Percentiles rank a stretch among this genome's conserved stretches.
Evolutionary conservation across 2,113 vertebrate species (phyloP).

Genomic region (Athene noctua): DNA sequence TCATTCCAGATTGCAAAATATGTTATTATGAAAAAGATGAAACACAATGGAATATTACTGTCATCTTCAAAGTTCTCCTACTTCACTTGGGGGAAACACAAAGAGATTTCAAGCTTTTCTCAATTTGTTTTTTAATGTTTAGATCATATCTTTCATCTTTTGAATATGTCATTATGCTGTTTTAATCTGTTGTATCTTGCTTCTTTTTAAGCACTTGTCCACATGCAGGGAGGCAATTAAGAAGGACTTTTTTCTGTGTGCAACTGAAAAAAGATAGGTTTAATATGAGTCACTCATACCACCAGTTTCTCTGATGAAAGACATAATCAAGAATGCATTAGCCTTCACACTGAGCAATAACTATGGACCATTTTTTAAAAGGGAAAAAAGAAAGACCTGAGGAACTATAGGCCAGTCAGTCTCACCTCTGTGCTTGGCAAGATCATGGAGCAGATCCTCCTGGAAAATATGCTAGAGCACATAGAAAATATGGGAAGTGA

Average conservation of each 20-base stretch:
- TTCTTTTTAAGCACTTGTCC: conserved; percentile 22
- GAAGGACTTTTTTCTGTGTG: not conserved
- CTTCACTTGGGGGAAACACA: not conserved
- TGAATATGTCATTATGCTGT: not conserved
- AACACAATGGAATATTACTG: not conserved
- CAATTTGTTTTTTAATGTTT: not conserved
- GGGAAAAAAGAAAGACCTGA: too few species aligned
- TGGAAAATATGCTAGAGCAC: too few species aligned
- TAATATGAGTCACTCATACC: not conserved
- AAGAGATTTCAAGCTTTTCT: not conserved
- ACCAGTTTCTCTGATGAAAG: not conserved
- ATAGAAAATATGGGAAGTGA: too few species aligned
- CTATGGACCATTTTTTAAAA: not conserved
- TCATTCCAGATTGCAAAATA: not conserved
- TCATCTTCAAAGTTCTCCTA: not conserved
- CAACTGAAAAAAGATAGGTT: not conserved
- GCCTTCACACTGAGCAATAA: not conserved
- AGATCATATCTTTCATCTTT: not conserved
- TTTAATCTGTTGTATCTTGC: not conserved
- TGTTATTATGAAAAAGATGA: not conserved
- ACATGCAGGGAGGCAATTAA: conserved; percentile 13
- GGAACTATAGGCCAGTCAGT: too few species aligned
- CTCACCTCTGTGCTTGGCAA: too few species aligned
- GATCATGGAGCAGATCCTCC: too few species aligned
- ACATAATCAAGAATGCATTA: not conserved